phyloP scores from a whole-genome alignment of 2,888 invertebrate species.

The Yponomeuta cagnagella region DNA sequence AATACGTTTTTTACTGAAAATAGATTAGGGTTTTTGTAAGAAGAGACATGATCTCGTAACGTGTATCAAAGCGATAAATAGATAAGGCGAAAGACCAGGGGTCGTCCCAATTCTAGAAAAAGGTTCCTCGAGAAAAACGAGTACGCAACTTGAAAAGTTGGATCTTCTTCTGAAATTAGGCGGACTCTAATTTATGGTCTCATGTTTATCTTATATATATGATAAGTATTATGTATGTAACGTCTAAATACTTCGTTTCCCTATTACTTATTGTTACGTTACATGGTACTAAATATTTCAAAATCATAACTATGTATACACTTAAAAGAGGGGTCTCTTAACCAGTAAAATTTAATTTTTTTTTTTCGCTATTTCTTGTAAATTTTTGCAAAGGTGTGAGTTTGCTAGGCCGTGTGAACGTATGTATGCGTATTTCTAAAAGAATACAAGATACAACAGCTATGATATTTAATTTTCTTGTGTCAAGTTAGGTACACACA shows the following conservation, averaged over 20 bases:
- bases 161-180: slow-evolving; percentile 42
- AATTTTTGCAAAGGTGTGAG: not conserved
- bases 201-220: slow-evolving; percentile 41
- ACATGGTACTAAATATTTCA: not conserved
- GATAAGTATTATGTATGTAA: slow-evolving; percentile 30
- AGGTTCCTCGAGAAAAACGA: slow-evolving; percentile 23
- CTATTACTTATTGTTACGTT: slow-evolving; percentile 16
- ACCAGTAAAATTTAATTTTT: not conserved
- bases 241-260: slow-evolving; percentile 33
- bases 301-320: not conserved
- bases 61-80: slow-evolving; percentile 76
- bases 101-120: slow-evolving; percentile 40
- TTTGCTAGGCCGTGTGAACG: slow-evolving; percentile 18
- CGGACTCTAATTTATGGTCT: slow-evolving; percentile 37
- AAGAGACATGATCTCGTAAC: slow-evolving; percentile 53
- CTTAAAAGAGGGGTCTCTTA: too few species aligned
- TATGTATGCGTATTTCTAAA: slow-evolving; percentile 15
- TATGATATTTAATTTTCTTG: not conserved
- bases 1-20: slow-evolving; percentile 69
- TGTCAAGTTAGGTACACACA: slow-evolving; percentile 3
- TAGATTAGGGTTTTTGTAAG: slow-evolving; percentile 73
- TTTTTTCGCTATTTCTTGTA: not conserved
- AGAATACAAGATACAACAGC: slow-evolving; percentile 7
- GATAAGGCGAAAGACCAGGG: slow-evolving; percentile 51
- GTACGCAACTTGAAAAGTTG: not conserved